A percentile compares a stretch with the other conserved stretches of the same genome.
phyloP scores from a whole-genome alignment of 2,113 vertebrate genomes.

The Rhynchomys soricoides region DNA sequence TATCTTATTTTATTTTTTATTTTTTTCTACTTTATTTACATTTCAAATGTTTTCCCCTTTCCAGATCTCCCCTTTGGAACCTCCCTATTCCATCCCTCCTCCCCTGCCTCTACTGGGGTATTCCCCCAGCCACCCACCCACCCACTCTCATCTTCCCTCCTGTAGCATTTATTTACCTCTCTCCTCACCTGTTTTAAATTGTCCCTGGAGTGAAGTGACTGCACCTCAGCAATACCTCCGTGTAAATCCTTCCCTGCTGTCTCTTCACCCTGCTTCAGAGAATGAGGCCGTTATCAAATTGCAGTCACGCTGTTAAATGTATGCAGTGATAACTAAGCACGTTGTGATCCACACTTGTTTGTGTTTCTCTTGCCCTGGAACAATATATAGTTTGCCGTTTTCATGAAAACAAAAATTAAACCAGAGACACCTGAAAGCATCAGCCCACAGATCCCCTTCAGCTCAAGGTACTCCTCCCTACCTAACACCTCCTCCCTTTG shows the following conservation, averaged over 20 bases:
- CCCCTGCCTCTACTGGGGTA: too few species aligned
- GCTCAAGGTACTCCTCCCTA: background rate
- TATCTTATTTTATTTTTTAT: too few species aligned
- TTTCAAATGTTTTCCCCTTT: too few species aligned
- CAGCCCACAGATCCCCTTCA: background rate
- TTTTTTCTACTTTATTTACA: too few species aligned
- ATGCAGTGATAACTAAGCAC: background rate
- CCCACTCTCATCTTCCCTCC: too few species aligned
- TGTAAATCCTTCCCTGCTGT: background rate
- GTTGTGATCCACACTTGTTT: background rate
- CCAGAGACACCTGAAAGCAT: background rate
- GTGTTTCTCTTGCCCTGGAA: background rate
- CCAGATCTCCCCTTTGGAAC: too few species aligned
- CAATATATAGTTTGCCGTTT: background rate
- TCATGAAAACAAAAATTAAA: slow-evolving; percentile 11
- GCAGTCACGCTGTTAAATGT: background rate
- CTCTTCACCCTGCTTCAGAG: background rate
- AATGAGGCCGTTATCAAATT: background rate
- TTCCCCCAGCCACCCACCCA: too few species aligned
- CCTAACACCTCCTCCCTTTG: background rate
- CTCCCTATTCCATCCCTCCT: too few species aligned
- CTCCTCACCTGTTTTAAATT: background rate
- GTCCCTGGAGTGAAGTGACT: background rate
- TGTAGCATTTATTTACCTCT: background rate
- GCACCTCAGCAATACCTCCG: background rate